A percentile compares a stretch with the other conserved stretches of the same genome.
These are phyloP conservation scores for Piaya cayana DNA, from an alignment of 2,113 vertebrate genomes.

Conservation along the genomic window DNA sequence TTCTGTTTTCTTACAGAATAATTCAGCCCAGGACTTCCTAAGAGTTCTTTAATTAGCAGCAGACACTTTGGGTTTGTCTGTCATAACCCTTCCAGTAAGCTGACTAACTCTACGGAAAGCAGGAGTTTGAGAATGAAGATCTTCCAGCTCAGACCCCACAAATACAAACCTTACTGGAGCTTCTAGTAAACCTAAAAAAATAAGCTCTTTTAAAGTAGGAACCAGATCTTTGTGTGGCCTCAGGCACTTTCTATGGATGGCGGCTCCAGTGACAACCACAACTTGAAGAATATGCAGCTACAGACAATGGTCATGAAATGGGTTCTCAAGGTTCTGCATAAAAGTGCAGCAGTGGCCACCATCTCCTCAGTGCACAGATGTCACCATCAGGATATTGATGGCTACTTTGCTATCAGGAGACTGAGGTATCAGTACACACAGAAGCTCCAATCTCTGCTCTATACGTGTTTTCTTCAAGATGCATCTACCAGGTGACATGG, in stretches of 20 bases:
- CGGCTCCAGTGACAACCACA: not conserved
- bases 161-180: not conserved
- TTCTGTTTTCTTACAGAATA: not conserved
- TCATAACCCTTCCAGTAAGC: not conserved
- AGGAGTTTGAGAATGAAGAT: not conserved
- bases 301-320: rapidly evolving
- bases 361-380: not conserved
- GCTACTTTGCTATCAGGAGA: not conserved
- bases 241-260: not conserved
- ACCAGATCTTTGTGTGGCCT: not conserved
- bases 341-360: not conserved
- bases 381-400: not conserved
- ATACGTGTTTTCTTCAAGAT: not conserved
- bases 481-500: not conserved
- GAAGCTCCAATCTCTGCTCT: not conserved
- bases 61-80: not conserved
- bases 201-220: not conserved
- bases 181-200: not conserved
- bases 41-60: not conserved
- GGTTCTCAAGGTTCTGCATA: not conserved
- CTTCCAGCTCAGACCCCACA: not conserved
- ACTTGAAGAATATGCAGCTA: not conserved
- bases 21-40: not conserved
- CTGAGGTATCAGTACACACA: not conserved
- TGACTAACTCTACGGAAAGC: not conserved